Percentiles rank a stretch among this genome's conserved stretches.
These are phyloP conservation scores for Aphrophora alni DNA, from an alignment of 2,888 invertebrate genomes.

Conservation along the genomic window DNA sequence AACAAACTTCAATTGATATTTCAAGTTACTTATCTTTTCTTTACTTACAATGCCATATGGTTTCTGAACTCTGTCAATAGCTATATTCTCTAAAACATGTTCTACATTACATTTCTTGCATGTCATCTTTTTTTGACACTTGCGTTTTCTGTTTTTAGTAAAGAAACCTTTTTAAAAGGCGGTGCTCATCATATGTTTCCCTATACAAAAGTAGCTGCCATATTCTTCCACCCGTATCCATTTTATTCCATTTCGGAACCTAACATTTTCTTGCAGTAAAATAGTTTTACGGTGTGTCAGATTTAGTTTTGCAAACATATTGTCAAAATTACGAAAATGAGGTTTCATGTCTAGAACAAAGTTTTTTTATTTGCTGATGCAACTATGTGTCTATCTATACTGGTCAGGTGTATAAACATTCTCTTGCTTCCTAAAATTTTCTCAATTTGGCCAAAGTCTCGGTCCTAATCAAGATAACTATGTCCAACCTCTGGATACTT, in stretches of 20 bases:
- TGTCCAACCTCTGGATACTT: slow-evolving; percentile 55
- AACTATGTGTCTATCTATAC: slow-evolving; percentile 48
- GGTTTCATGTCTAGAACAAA: slow-evolving; percentile 47
- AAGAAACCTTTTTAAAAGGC: slow-evolving; percentile 31
- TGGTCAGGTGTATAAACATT: neutral
- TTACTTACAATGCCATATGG: neutral
- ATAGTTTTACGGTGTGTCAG: slow-evolving; percentile 46
- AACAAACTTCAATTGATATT: slow-evolving; percentile 31
- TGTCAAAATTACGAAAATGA: slow-evolving; percentile 45
- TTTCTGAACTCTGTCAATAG: neutral
- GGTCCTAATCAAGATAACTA: slow-evolving; percentile 53
- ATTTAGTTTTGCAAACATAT: slow-evolving; percentile 40
- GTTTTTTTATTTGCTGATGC: slow-evolving; percentile 45
- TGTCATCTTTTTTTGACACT: neutral
- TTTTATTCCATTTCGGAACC: slow-evolving; percentile 50
- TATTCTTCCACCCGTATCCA: slow-evolving; percentile 47
- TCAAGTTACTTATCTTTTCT: slow-evolving; percentile 32
- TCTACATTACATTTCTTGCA: neutral
- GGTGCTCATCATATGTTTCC: slow-evolving; percentile 27
- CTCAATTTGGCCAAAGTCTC: slow-evolving; percentile 54
- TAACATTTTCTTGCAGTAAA: slow-evolving; percentile 47
- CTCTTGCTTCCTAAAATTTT: slow-evolving; percentile 46
- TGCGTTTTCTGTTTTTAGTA: neutral
- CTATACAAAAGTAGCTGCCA: no score
- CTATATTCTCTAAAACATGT: neutral